Base-by-base conservation (phyloP, 2,888 invertebrate genomes). In the Malthinus seriepunctatus region DNA sequence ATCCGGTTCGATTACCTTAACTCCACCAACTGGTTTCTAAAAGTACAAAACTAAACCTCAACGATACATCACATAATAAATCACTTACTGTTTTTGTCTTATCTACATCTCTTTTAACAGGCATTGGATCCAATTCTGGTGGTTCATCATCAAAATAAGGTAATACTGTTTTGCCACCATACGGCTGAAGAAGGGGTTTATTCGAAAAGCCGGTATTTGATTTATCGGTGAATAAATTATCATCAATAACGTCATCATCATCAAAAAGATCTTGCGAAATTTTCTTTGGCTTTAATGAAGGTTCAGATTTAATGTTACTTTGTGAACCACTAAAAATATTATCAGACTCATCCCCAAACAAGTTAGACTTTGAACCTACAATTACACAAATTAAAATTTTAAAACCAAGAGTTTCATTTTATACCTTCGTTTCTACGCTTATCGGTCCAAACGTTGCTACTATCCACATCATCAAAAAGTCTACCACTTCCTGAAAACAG, bases 21-120 rank as follows among this genome's bases (percentile, higher is more conserved):
- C 82, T 1, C 83, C 87, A 1, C 86, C 86, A 3, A 82, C 70
- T 5, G 86, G 85, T 80, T 85, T 86, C 87, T 88, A 77, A 47
- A 76, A 74, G 23, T 23, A 58, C 60, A 52, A 63, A 63, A 51
- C 8, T 14, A 8, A 39, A 1, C 9, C 4, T 1, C 39, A 9
- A 9, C 8, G 7, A 1, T 0, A 7, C 11, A 2, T 42, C 15
- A 15, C 5, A 42, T 23, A 23, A 23, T 23, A 2, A 23, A 23
- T 23, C 23, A 51, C 35, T 44, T 49, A 58, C 37, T 31, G n/a
- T n/a, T n/a, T 54, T 50, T n/a, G 12, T 8, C 14, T 45, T 48
- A 32, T 23, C 23, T 2, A 42, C n/a, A 32, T 39, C 39, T 39
- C 11, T 8, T 4, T n/a, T 23, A 32, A 0, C 23, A 12, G 23